Base-by-base conservation (phyloP, 2,797 vertebrate species). In the Etheostoma perlongum region DNA sequence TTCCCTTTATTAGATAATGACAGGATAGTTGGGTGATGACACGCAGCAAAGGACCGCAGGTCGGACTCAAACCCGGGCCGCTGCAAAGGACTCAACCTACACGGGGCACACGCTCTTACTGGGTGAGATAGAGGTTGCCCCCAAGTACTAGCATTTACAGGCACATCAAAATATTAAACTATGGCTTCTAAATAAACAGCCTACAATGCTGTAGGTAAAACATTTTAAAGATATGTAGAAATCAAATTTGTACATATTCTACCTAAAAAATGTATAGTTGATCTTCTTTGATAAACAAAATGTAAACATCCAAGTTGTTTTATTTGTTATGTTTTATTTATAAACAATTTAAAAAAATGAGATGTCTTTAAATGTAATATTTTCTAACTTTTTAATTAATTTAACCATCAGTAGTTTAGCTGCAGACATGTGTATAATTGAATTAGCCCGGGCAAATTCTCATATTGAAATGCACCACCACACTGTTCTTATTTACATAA, bases 381-480 rank as follows among this genome's bases (percentile, higher is more conserved):
- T 47, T 54, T n/a, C 16, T 53, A 4, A 6, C 46, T 74, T 84
- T 73, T 57, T 12, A 46, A 65, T 66, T 63, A 0, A 68, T 82
- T 61, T 19, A 51, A 10, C 44, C 5, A n/a, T 78, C 46, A 16
- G 36, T 9, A 52, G 40, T 73, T 58, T 47, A 16, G 0, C 9
- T 79, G 59, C 62, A 60, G 75, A 76, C 51, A 60, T 27, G 46
- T 42, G 15, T 52, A 21, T 83, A 75, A 88, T 83, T 85, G 15
- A 81, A 81, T 86, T 55, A 85, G 55, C 61, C 18, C 36, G 52
- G 48, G 25, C 52, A 83, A 72, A 82, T 64, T 82, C 55, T 64
- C 46, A 12, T 19, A 83, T 89, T 81, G 72, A 88, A 83, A 89
- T 89, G 59, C 81, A 81, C 49, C 66, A 65, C 68, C 72, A 76